A percentile compares a stretch with the other conserved stretches of the same genome.
Evolutionary conservation across 2,113 vertebrate genomes (phyloP).

Genomic region (Tinamus guttatus): DNA sequence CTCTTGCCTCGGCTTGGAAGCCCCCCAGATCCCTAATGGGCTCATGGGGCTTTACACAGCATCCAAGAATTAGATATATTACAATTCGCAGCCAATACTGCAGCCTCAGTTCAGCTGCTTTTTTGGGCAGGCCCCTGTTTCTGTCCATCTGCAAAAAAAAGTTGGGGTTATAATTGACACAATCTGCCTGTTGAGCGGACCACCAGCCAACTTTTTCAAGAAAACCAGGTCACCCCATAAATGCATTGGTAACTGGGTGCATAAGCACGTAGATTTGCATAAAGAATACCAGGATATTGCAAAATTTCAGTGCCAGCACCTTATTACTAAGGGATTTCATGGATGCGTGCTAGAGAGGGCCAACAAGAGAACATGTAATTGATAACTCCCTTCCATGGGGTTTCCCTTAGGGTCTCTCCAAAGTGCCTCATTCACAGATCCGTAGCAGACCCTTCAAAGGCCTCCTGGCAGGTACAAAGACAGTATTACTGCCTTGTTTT

Average conservation of each 20-base stretch:
- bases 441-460: constrained; percentile 16
- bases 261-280: neutral
- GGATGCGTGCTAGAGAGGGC: neutral
- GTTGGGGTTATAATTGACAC: neutral
- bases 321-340: neutral
- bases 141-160: neutral
- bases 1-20: neutral
- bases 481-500: constrained; percentile 30
- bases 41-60: neutral
- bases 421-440: constrained; percentile 3
- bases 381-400: neutral
- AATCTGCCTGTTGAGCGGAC: neutral
- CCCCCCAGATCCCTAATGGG: neutral
- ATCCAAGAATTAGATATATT: neutral
- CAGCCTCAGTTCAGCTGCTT: neutral
- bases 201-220: neutral
- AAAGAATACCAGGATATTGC: neutral
- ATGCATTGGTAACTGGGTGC: neutral
- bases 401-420: constrained; percentile 1
- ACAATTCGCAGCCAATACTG: neutral
- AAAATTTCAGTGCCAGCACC: neutral
- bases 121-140: neutral
- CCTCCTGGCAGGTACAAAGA: constrained; percentile 4
- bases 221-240: neutral
- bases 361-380: constrained; percentile 7